Percentiles rank a stretch among this genome's conserved stretches.
Conservation (phyloP, 2,797 vertebrate genomes). For the Gobio occitaniae region DNA sequence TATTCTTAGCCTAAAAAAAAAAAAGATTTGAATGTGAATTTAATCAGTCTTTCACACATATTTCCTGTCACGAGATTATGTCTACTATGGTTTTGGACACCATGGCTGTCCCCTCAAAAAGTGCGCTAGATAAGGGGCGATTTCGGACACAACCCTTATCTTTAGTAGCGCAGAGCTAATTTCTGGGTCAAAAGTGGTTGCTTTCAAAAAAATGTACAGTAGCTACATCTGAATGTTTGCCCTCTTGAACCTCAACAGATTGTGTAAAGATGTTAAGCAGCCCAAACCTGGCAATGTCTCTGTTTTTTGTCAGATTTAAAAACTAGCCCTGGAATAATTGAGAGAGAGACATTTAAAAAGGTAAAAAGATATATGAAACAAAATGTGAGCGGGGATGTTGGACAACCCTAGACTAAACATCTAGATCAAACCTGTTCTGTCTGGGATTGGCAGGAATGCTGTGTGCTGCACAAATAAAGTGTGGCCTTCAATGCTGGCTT, state of each 20-base stretch:
- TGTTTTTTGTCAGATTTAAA: background rate
- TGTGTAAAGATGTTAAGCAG: background rate
- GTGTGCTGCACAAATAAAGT: background rate
- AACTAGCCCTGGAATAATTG: background rate
- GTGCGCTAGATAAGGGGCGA: too few relatives aligned
- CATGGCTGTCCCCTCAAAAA: background rate
- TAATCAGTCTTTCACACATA: background rate
- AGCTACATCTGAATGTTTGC: background rate
- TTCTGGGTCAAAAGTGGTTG: background rate
- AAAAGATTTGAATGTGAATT: background rate
- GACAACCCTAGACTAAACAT: background rate
- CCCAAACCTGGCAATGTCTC: background rate
- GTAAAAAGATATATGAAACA: background rate
- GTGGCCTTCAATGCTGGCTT: background rate
- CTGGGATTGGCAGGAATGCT: background rate
- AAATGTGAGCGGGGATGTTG: background rate
- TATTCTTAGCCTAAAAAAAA: background rate
- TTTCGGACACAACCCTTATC: background rate
- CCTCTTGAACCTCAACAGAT: background rate
- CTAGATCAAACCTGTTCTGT: background rate
- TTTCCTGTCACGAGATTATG: background rate
- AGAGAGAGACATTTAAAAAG: background rate
- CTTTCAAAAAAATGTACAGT: background rate
- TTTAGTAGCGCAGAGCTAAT: background rate
- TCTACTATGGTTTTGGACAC: background rate